Base-by-base conservation (phyloP, 2,888 invertebrate species). In the Morinoia aosen region DNA sequence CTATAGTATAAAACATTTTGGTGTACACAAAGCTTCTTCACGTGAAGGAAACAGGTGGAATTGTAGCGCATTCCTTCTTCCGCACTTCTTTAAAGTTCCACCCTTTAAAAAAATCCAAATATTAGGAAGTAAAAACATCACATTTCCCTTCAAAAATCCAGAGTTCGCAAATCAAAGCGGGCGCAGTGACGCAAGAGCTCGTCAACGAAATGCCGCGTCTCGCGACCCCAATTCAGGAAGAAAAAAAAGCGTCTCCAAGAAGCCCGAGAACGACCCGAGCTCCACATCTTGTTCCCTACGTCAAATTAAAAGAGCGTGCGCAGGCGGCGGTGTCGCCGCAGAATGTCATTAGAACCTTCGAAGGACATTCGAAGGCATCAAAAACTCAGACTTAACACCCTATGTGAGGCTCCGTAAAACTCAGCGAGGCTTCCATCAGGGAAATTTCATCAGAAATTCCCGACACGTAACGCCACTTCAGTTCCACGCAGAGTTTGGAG, bases 401-500 rank as follows among this genome's bases (percentile, higher is more conserved):
- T 48, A 57, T 93, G 57, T 33, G 33, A 93, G 57, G 58, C 33
- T 33, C 33, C 58, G 57, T 57, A 93, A 93, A 93, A 93, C 56
- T 57, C 57, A 48, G 33, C 91, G 19, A 57, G 40, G 58, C 48
- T 93, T 93, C 93, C 93, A 93, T 93, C 93, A 93, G 33, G 93
- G 57, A 93, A 93, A 93, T 93, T 93, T 93, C 93, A 93, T 93
- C 93, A 93, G 93, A 57, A 48, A 93, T 25, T 33, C 93, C 57
- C 93, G 93, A 93, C 93, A 93, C 93, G 93, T 93, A 93, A 93
- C 93, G 40, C 93, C 93, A 93, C 93, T 93, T 93, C 58, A 57
- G 93, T 93, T 93, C 93, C 93, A 93, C 12, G 25, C 93, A 25
- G 16, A 93, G 93, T 57, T 93, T 25, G 11, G 57, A 93, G 93